Conservation (phyloP, 2,888 invertebrate genomes). For the Trichogramma dendrolimi region DNA sequence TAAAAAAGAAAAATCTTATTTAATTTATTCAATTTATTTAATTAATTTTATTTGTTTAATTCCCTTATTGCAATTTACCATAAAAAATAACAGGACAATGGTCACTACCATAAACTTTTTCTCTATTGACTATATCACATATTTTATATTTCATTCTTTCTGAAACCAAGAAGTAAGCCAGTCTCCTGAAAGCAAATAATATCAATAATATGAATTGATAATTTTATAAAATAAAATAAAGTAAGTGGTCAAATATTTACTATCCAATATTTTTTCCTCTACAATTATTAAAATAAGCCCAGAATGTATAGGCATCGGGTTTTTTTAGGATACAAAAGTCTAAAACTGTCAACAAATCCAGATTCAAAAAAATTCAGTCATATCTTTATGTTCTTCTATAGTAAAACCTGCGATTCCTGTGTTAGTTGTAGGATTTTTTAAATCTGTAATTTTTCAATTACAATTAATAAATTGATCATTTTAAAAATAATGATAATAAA, state of each 20-base stretch:
- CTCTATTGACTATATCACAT: conserved; percentile 81
- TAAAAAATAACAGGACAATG: conserved; percentile 89
- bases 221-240: conserved; percentile 38
- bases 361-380: conserved; percentile 75
- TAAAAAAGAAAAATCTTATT: no score
- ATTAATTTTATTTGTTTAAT: no score
- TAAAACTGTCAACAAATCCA: conserved; percentile 85
- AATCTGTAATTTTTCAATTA: conserved; percentile 58
- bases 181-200: conserved; percentile 62
- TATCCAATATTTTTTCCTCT: conserved; percentile 91
- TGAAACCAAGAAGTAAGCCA: conserved; percentile 93
- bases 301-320: conserved; percentile 83
- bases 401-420: conserved; percentile 94
- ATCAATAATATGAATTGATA: not conserved
- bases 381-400: conserved; percentile 84
- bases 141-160: conserved; percentile 71
- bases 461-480: no score
- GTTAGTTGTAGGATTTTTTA: conserved; percentile 91
- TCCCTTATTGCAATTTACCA: conserved; percentile 21
- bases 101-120: conserved; percentile 84
- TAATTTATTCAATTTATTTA: no score
- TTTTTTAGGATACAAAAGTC: conserved; percentile 79
- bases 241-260: conserved; percentile 54
- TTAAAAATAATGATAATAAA: conserved; percentile 14
- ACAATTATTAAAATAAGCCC: conserved; percentile 88